A percentile compares a stretch with the other conserved stretches of the same genome.
phyloP scores from a whole-genome alignment of 2,888 invertebrate species.

The Mythimna loreyi region DNA sequence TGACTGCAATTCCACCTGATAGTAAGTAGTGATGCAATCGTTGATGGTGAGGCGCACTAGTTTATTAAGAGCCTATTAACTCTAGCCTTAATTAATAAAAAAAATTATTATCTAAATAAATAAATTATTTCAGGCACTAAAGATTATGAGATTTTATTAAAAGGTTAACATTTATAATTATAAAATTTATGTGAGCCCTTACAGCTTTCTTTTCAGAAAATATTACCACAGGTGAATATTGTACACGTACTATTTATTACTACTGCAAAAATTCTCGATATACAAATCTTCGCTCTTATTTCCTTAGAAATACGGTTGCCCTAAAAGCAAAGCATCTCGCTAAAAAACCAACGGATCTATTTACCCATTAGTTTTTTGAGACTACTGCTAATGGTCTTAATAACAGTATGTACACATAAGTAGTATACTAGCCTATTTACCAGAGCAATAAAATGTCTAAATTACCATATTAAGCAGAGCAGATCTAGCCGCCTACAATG shows the following conservation, averaged over 20 bases:
- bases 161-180: too few species aligned
- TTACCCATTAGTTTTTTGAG: not conserved
- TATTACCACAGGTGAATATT: not conserved
- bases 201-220: not conserved
- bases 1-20: too few species aligned
- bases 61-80: too few species aligned
- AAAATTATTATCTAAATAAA: too few species aligned
- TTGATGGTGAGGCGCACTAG: too few species aligned
- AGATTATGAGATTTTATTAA: too few species aligned
- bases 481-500: slow-evolving; percentile 21
- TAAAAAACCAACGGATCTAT: not conserved
- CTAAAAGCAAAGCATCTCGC: not conserved
- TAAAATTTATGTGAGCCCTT: not conserved
- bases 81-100: too few species aligned
- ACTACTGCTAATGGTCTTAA: slow-evolving; percentile 13
- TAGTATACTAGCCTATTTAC: slow-evolving; percentile 26
- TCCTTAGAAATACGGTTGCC: not conserved
- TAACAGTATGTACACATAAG: slow-evolving; percentile 20
- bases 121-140: too few species aligned
- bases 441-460: slow-evolving; percentile 23
- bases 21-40: too few species aligned
- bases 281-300: not conserved
- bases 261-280: not conserved
- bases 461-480: slow-evolving; percentile 49
- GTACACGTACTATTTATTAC: not conserved